These are phyloP conservation scores for Crambe crambe DNA, from an alignment of 37 sponge, comb jelly and placozoan genomes.

Conservation along the genomic window DNA sequence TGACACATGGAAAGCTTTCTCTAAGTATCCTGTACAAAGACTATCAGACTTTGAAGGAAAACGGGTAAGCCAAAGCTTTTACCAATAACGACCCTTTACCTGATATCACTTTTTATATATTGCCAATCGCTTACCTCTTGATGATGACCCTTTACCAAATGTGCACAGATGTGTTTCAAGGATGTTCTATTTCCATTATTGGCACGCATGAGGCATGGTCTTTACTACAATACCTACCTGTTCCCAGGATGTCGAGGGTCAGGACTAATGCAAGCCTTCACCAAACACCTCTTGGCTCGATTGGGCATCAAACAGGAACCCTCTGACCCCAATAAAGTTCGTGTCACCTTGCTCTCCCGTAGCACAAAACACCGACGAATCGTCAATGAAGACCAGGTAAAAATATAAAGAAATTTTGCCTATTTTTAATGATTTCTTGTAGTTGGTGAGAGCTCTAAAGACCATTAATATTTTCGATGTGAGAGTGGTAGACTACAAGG, in stretches of 20 bases:
- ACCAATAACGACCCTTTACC: background rate
- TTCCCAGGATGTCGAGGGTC: constrained; percentile 76
- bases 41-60: constrained; percentile 81
- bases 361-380: constrained; percentile 76
- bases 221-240: constrained; percentile 89
- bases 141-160: too few relatives aligned
- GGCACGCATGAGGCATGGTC: constrained; percentile 84
- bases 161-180: constrained; percentile 73
- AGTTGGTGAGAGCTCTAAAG: constrained; percentile 68
- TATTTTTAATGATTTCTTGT: background rate
- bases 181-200: constrained; percentile 86
- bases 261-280: constrained; percentile 87
- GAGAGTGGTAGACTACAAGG: constrained; percentile 71
- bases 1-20: constrained; percentile 82
- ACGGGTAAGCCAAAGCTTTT: constrained; percentile 36
- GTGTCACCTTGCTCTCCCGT: constrained; percentile 81
- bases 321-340: constrained; percentile 37
- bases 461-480: constrained; percentile 50
- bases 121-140: background rate
- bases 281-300: constrained; percentile 55
- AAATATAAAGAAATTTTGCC: background rate
- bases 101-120: background rate
- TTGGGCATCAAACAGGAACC: constrained; percentile 54
- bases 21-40: constrained; percentile 54
- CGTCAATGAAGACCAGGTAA: constrained; percentile 80